Percentiles rank a stretch among this genome's conserved stretches.
phyloP scores from a whole-genome alignment of 2,797 vertebrate species.

The Hapalemur alaotrensis region DNA sequence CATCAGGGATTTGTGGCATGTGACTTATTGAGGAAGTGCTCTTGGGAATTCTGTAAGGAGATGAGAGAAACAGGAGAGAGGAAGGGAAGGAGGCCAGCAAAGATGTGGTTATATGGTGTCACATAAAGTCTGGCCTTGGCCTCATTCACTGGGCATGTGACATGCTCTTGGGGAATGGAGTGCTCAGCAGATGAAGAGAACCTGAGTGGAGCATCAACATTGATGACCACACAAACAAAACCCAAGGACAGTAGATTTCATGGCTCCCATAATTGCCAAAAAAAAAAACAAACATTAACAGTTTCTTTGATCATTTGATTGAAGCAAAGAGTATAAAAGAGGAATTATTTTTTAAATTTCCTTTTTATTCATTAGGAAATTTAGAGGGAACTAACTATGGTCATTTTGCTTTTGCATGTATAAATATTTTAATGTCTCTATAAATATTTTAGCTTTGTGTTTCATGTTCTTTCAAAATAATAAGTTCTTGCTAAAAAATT shows the following conservation, averaged over 20 bases:
- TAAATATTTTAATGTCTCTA: conserved; percentile 71
- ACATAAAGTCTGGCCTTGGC: not conserved
- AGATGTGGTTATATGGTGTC: not conserved
- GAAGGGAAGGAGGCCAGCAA: not conserved
- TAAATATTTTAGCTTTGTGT: conserved; percentile 73
- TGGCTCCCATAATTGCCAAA: not conserved
- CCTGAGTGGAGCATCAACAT: too few relatives aligned
- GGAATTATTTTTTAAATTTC: conserved; percentile 43
- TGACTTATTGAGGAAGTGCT: not conserved
- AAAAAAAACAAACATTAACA: not conserved
- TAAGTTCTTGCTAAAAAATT: conserved; percentile 68
- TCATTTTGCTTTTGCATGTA: conserved; percentile 46
- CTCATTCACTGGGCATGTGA: too few relatives aligned
- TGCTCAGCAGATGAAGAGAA: not conserved
- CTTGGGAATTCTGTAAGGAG: not conserved
- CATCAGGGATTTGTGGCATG: not conserved
- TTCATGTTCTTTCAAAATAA: conserved; percentile 66
- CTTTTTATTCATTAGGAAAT: conserved; percentile 47
- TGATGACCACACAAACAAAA: not conserved
- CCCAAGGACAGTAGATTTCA: not conserved
- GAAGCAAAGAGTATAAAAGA: not conserved
- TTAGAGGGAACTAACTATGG: not conserved
- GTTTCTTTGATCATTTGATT: not conserved
- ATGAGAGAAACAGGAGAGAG: not conserved
- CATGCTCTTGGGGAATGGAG: not conserved